phyloP scores from a whole-genome alignment of 2,113 vertebrate genomes.

The Rhabdomys dilectus region DNA sequence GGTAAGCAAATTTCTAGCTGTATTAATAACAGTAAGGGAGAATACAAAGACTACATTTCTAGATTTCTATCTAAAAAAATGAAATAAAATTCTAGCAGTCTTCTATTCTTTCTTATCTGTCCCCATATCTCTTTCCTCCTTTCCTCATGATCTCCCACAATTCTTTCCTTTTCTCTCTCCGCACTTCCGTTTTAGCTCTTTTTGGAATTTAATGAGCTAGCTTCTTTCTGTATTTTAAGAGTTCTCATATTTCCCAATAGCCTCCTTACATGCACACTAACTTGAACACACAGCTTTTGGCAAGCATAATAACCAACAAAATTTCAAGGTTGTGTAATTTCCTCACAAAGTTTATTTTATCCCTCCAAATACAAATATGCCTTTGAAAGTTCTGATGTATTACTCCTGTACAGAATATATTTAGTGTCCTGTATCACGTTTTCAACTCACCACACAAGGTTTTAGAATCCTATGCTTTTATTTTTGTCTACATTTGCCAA shows the following conservation, averaged over 20 bases:
- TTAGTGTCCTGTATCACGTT: neutral
- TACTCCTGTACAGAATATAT: neutral
- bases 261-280: too few relatives aligned
- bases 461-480: slow-evolving; percentile 15
- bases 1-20: neutral
- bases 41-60: neutral
- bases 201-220: neutral
- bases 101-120: neutral
- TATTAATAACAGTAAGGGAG: neutral
- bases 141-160: neutral
- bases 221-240: neutral
- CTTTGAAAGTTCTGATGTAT: neutral
- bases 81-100: too few relatives aligned
- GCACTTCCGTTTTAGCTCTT: neutral
- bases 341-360: neutral
- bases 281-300: neutral
- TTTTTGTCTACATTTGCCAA: neutral
- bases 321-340: neutral
- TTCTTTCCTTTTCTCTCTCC: rapidly evolving
- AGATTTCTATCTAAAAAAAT: neutral
- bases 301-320: neutral
- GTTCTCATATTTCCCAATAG: neutral
- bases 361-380: neutral
- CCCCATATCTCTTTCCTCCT: rapidly evolving
- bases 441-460: neutral